A percentile compares a stretch with the other conserved stretches of the same genome.
Evolutionary conservation across 2,113 vertebrate genomes (phyloP).

Genomic region (Pelecanus crispus): DNA sequence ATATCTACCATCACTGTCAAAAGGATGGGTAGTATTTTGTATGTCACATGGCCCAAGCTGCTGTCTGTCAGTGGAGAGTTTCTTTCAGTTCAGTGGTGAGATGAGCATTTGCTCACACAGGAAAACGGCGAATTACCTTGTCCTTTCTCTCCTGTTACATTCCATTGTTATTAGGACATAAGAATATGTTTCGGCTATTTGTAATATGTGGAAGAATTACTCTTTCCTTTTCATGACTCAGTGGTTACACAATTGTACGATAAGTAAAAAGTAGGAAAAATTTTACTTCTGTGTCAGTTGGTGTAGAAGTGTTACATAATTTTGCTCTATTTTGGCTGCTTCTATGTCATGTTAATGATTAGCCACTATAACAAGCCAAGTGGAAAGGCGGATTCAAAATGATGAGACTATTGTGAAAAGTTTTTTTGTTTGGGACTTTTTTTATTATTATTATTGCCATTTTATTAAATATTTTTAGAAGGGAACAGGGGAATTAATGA

Average conservation of each 20-base stretch:
- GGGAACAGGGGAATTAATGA: neutral
- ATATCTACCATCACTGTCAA: neutral
- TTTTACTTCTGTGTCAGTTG: accelerated
- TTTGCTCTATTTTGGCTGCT: neutral
- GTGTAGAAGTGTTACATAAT: neutral
- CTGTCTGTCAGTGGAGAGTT: neutral
- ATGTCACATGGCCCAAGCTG: neutral
- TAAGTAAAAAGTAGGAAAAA: neutral
- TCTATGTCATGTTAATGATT: neutral
- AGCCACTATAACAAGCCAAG: neutral
- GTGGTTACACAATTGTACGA: neutral
- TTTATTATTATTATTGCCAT: neutral
- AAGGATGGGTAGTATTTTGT: neutral
- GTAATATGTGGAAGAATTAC: neutral
- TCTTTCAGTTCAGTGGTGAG: neutral
- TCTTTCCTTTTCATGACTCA: neutral
- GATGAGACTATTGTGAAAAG: neutral
- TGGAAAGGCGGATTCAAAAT: neutral
- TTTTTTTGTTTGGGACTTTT: neutral
- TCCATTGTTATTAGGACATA: neutral
- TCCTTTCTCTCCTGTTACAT: neutral
- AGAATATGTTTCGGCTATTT: neutral
- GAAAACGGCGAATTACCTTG: neutral
- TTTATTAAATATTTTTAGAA: neutral
- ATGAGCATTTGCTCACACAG: neutral